Conservation (phyloP, 92 coral and sea anemone species). For the Epizoanthus stellaris region DNA sequence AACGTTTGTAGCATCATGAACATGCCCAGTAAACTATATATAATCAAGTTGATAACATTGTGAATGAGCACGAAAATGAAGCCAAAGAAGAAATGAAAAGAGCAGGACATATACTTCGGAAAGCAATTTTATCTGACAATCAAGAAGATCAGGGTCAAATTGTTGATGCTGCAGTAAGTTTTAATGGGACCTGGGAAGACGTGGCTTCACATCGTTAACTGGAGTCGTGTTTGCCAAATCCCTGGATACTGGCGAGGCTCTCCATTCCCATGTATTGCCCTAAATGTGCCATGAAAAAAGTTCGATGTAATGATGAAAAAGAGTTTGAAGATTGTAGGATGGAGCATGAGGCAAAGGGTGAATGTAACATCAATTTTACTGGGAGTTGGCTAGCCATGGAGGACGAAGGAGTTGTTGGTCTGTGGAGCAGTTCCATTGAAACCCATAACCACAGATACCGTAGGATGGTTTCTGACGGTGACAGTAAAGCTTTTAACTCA, state of each 20-base stretch:
- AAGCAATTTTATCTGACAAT: slow-evolving; percentile 17
- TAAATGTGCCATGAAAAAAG: background rate
- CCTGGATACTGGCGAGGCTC: no score
- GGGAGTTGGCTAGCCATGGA: slow-evolving; percentile 73
- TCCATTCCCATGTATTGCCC: no score
- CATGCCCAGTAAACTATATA: slow-evolving; percentile 48
- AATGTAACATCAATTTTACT: slow-evolving; percentile 37
- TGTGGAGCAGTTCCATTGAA: slow-evolving; percentile 69
- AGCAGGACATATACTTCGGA: slow-evolving; percentile 28
- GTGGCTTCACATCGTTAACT: slow-evolving; percentile 18
- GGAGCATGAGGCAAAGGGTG: slow-evolving; percentile 28
- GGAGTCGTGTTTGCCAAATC: slow-evolving; percentile 31
- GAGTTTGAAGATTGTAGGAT: slow-evolving; percentile 32
- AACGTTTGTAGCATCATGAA: slow-evolving; percentile 51
- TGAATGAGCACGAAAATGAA: slow-evolving; percentile 39
- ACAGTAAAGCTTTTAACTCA: slow-evolving; percentile 61
- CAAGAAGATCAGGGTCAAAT: slow-evolving; percentile 8
- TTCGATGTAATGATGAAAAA: background rate
- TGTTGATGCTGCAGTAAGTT: slow-evolving; percentile 4
- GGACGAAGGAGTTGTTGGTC: slow-evolving; percentile 56
- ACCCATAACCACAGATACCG: slow-evolving; percentile 54
- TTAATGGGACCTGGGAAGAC: slow-evolving; percentile 24
- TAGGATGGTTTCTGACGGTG: slow-evolving; percentile 72
- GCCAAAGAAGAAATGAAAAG: slow-evolving; percentile 53
- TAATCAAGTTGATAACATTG: slow-evolving; percentile 43